These are phyloP conservation scores for Criorhina ranunculi DNA, from an alignment of 2,888 invertebrate genomes.

Conservation along the genomic window DNA sequence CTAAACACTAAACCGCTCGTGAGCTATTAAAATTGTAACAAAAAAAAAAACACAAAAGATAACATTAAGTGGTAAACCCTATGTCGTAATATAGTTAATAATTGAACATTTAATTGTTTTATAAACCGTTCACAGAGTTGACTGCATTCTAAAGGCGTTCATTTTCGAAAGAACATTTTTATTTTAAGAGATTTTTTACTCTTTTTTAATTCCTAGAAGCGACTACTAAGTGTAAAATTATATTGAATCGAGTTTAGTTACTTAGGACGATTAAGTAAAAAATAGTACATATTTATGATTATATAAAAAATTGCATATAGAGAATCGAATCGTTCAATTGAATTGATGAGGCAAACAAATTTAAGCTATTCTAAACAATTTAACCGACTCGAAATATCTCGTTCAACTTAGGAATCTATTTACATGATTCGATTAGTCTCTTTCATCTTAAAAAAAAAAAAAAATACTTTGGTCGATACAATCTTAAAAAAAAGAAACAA, in stretches of 20 bases:
- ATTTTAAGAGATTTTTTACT: conserved; percentile 13
- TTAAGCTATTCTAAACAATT: no score
- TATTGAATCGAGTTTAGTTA: conserved; percentile 3
- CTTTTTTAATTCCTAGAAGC: conserved; percentile 3
- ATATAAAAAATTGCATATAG: conserved; percentile 13
- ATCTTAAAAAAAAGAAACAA: no score
- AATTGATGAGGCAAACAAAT: no score
- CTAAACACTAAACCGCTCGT: conserved; percentile 25
- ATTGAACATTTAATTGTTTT: conserved; percentile 30
- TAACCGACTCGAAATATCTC: no score
- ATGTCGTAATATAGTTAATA: not conserved
- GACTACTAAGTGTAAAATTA: conserved; percentile 17
- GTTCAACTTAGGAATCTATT: no score
- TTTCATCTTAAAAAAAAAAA: no score
- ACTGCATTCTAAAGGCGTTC: conserved; percentile 34
- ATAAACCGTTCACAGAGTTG: conserved; percentile 42
- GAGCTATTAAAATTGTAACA: conserved; percentile 10
- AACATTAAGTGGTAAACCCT: conserved; percentile 13
- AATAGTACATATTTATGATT: conserved; percentile 10
- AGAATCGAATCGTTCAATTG: no score
- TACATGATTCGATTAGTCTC: no score
- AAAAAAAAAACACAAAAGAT: conserved; percentile 14
- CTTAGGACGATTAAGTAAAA: conserved; percentile 32
- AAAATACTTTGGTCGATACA: no score
- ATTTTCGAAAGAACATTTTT: not conserved